Percentiles rank a stretch among this genome's conserved stretches.
These are phyloP conservation scores for Pomacea canaliculata DNA, from an alignment of 2,888 invertebrate species.

Conservation along the genomic window DNA sequence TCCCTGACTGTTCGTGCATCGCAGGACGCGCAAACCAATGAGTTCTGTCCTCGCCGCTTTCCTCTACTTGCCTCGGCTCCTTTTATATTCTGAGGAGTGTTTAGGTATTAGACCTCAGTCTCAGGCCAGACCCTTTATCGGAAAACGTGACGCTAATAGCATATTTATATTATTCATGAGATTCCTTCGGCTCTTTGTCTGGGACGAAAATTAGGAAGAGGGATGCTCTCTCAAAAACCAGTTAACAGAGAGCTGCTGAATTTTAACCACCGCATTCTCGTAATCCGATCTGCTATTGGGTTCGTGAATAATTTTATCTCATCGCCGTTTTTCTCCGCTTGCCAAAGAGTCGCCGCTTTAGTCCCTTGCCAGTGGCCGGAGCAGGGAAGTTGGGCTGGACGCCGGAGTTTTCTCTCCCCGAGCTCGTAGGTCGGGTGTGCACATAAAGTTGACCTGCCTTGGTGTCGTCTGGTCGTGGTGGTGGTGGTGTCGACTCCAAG, in stretches of 20 bases:
- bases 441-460: neutral
- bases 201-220: conserved; percentile 39
- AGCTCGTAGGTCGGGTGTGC: neutral
- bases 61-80: conserved; percentile 1
- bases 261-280: conserved; percentile 41
- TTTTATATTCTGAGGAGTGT: conserved; percentile 32
- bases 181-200: conserved; percentile 40
- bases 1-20: conserved; percentile 16
- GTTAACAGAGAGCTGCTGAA: conserved; percentile 45
- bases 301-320: conserved; percentile 40
- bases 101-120: conserved; percentile 34
- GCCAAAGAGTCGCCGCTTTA: conserved; percentile 9
- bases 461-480: too few relatives aligned
- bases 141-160: conserved; percentile 38
- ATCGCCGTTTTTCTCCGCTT: conserved; percentile 31
- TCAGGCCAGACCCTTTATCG: conserved; percentile 32
- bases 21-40: conserved; percentile 24
- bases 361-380: conserved; percentile 1
- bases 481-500: too few relatives aligned
- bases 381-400: neutral
- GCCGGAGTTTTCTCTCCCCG: neutral
- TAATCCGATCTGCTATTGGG: conserved; percentile 39
- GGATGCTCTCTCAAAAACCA: conserved; percentile 42
- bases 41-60: neutral
- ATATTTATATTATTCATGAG: conserved; percentile 49